phyloP scores from a whole-genome alignment of 2,113 vertebrate genomes.

The Nycticryphes semicollaris region DNA sequence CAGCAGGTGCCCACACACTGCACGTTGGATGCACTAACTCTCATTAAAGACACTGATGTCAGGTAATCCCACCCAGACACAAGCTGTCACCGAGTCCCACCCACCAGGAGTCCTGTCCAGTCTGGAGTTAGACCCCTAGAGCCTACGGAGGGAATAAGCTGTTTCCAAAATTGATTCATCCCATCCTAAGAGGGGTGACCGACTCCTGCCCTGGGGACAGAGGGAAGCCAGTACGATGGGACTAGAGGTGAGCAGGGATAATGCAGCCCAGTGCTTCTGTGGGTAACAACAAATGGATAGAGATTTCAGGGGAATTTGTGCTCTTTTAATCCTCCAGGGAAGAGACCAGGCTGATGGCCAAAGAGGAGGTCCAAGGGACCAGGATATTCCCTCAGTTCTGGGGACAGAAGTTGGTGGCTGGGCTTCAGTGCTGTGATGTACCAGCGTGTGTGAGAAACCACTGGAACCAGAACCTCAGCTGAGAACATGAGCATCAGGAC shows the following conservation, averaged over 20 bases:
- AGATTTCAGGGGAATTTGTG: background rate
- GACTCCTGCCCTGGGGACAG: background rate
- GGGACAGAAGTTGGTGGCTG: background rate
- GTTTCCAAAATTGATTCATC: background rate
- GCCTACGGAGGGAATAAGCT: background rate
- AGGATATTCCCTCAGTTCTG: background rate
- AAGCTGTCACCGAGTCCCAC: background rate
- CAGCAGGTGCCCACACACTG: background rate
- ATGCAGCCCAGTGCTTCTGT: background rate
- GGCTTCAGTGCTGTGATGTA: background rate
- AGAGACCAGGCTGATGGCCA: background rate
- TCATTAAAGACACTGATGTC: background rate
- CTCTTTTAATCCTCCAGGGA: background rate
- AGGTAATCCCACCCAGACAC: background rate
- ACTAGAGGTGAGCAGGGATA: background rate
- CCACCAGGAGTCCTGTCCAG: background rate
- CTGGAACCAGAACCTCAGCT: constrained; percentile 6
- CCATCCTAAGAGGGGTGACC: background rate
- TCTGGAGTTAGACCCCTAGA: background rate
- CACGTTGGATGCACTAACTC: background rate
- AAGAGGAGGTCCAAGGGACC: background rate
- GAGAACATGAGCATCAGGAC: background rate
- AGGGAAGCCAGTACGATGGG: background rate
- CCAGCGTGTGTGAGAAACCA: background rate
- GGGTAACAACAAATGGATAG: background rate